A percentile compares a stretch with the other conserved stretches of the same genome.
phyloP scores from a whole-genome alignment of 2,888 invertebrate species.

The Diadegma fenestrale region DNA sequence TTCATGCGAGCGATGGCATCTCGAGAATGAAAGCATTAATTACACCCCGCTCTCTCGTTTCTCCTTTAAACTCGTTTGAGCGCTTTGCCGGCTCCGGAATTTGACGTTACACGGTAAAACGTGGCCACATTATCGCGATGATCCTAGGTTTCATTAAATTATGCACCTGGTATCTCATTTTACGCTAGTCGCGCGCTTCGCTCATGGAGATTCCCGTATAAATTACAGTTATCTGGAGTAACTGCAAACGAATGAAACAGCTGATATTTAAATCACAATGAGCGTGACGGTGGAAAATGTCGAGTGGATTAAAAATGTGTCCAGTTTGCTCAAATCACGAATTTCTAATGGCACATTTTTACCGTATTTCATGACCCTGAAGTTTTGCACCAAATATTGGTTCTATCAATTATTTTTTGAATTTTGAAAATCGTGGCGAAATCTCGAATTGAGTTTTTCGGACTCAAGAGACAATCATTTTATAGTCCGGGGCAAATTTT shows the following conservation, averaged over 20 bases:
- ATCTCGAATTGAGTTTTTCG: no score
- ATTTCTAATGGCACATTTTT: background rate
- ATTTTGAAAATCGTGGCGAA: no score
- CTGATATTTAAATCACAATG: background rate
- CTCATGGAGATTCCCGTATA: conserved; percentile 9
- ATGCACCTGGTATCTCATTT: conserved; percentile 26
- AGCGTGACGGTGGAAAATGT: background rate
- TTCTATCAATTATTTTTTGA: no score
- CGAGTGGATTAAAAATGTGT: background rate
- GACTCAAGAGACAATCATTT: no score
- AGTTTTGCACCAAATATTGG: no score
- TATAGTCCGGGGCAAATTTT: no score
- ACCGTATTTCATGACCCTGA: no score
- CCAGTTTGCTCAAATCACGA: background rate
- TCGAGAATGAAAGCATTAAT: conserved; percentile 54
- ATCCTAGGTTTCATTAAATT: conserved; percentile 13
- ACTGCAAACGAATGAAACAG: conserved; percentile 8
- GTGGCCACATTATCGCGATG: conserved; percentile 22
- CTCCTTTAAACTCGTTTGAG: conserved; percentile 6
- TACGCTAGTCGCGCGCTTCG: background rate
- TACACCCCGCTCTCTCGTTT: conserved; percentile 23
- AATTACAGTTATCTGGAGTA: conserved; percentile 8
- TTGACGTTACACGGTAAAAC: conserved; percentile 17
- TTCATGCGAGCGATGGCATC: conserved; percentile 54
- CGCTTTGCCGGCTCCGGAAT: conserved; percentile 21